phyloP scores from a whole-genome alignment of 1,140 invertebrate species.

The Macrotrachela quadricornifera region DNA sequence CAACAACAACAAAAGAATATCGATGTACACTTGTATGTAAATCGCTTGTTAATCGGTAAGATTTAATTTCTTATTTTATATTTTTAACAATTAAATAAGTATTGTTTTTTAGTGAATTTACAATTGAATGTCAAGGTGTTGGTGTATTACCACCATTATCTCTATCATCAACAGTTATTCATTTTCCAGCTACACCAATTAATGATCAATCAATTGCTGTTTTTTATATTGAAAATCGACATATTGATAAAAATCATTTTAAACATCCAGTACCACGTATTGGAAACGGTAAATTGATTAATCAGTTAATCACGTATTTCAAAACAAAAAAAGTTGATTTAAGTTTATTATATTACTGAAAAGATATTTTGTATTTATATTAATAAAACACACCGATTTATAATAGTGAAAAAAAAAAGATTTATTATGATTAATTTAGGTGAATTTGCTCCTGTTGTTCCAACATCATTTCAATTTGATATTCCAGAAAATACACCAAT shows the following conservation, averaged over 20 bases:
- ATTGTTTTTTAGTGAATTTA: conserved; percentile 19
- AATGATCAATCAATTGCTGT: conserved; percentile 19
- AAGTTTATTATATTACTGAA: background rate
- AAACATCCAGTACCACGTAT: conserved; percentile 27
- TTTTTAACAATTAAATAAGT: too few species aligned
- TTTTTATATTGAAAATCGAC: conserved; percentile 24
- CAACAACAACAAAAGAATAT: conserved; percentile 23
- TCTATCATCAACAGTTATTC: conserved; percentile 24
- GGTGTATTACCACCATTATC: conserved; percentile 27
- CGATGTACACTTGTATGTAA: conserved; percentile 25
- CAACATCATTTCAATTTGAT: conserved; percentile 30
- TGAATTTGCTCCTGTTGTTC: conserved; percentile 25
- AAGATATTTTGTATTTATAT: conserved; percentile 10
- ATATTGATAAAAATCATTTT: conserved; percentile 24
- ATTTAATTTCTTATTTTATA: background rate
- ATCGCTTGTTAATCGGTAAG: conserved; percentile 26
- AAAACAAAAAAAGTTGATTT: too few species aligned
- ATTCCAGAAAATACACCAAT: conserved; percentile 22
- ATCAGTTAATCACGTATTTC: too few species aligned
- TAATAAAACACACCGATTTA: background rate
- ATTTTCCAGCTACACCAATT: conserved; percentile 23
- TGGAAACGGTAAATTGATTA: conserved; percentile 19
- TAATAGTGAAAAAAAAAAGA: background rate
- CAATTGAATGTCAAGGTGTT: conserved; percentile 24
- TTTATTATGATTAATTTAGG: conserved; percentile 13